Base-by-base conservation (phyloP, 2,888 invertebrate genomes). In the Rhimphoctona megacephalus region DNA sequence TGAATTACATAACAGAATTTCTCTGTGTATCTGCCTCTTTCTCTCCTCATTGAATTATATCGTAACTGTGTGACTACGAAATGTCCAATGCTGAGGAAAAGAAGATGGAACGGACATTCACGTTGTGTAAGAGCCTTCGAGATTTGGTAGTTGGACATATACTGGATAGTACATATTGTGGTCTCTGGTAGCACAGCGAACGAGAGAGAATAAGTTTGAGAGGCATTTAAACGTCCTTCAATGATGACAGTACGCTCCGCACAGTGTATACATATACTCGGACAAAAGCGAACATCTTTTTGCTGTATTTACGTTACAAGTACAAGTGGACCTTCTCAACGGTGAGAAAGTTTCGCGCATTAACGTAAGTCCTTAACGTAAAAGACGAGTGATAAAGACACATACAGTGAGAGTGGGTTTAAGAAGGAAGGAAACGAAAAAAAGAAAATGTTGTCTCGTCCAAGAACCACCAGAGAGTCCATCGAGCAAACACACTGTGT, bases 331-430 rank as follows among this genome's bases (percentile, higher is more conserved):
- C 30, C 69, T 81, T 81, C 77, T 57, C 64, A 78, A 70, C 82
- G 82, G 79, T 87, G 87, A 85, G 85, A 85, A 87, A 82, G 66
- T 87, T 82, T 82, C 57, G 81, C 76, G 82, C 82, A 85, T 85
- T 85, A 85, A 79, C 85, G 85, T 76, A 85, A 87, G 64, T 85
- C 79, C 79, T 79, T 64, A 57, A 54, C 76, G 33, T 49, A 25
- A 46, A 69, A 66, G 46, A 64, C 52, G 66, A 66, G 54, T 72
- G 81, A 49, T 43, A 78, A 72, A 76, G 83, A 76, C 5, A 52
- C 52, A n/a, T 64, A 83, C 80, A 79, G 19, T 81, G 76, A 67
- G 72, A 81, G 30, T 39, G 54, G 30, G 36, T 49, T 33, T 14
- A 57, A 54, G 67, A 22, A 36, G 43, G 74, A 43, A 25, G 1